Percentiles rank a stretch among this genome's conserved stretches.
Conservation (phyloP, 1,140 invertebrate species). For the Polyergus mexicanus region DNA sequence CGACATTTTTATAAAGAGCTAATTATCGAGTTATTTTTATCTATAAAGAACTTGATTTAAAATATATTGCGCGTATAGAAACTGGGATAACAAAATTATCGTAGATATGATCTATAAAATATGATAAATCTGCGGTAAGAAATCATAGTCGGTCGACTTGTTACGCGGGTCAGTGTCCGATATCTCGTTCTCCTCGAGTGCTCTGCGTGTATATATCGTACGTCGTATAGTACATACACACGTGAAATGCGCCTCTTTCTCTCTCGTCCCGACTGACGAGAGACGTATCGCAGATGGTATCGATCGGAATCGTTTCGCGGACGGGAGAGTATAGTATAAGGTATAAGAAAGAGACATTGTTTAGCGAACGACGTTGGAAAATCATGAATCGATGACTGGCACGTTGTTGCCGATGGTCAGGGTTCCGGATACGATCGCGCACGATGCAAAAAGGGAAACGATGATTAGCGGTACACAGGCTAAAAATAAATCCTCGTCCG, state of each 20-base stretch:
- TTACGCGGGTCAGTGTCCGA: slow-evolving; percentile 74
- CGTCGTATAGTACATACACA: slow-evolving; percentile 16
- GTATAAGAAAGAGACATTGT: slow-evolving; percentile 55
- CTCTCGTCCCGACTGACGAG: not conserved
- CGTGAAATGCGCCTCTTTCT: slow-evolving; percentile 33
- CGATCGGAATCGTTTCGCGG: slow-evolving; percentile 60
- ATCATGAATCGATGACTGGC: slow-evolving; percentile 65
- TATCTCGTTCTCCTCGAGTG: slow-evolving; percentile 69
- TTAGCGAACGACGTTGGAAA: slow-evolving; percentile 62
- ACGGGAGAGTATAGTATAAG: slow-evolving; percentile 60
- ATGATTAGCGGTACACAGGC: slow-evolving; percentile 32
- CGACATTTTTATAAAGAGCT: not conserved
- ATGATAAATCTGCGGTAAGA: slow-evolving; percentile 62
- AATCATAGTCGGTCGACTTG: slow-evolving; percentile 51
- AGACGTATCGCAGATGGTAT: slow-evolving; percentile 68
- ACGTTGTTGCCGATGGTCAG: slow-evolving; percentile 59
- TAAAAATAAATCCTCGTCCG: slow-evolving; percentile 29
- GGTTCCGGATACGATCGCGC: slow-evolving; percentile 45
- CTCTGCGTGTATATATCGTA: slow-evolving; percentile 57
- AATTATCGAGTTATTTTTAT: not conserved
- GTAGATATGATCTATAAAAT: slow-evolving; percentile 13
- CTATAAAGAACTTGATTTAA: not conserved
- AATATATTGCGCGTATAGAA: not conserved
- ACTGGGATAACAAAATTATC: not conserved
- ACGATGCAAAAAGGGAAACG: slow-evolving; percentile 3